Evolutionary conservation across 2,113 vertebrate genomes (phyloP).

Genomic region (Gallinago undulata): DNA sequence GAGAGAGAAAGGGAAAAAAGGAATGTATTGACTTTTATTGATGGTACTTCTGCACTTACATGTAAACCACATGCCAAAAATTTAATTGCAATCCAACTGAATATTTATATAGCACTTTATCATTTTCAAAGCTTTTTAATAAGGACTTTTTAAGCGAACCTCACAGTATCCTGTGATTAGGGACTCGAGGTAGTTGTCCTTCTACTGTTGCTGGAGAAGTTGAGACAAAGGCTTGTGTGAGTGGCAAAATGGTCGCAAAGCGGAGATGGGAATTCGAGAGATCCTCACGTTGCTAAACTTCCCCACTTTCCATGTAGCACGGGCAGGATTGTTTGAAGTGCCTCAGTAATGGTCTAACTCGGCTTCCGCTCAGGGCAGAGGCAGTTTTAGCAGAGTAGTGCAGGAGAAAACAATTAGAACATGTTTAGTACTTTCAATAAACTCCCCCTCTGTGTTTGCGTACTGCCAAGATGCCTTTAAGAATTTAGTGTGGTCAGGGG

Average conservation of each 20-base stretch:
- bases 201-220: neutral
- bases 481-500: conserved; percentile 50
- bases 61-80: neutral
- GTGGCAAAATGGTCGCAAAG: neutral
- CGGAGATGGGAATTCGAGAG: neutral
- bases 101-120: conserved; percentile 48
- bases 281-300: neutral
- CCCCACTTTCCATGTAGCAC: neutral
- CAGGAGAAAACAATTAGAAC: conserved; percentile 56
- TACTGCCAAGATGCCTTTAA: conserved; percentile 54
- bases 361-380: neutral
- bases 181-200: neutral
- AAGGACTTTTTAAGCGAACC: neutral
- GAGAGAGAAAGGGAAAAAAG: neutral
- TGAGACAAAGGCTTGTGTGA: neutral
- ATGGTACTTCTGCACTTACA: conserved; percentile 4
- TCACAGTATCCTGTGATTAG: neutral
- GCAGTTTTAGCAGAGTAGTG: neutral
- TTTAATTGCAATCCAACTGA: conserved; percentile 34
- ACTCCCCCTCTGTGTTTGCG: conserved; percentile 28
- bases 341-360: neutral
- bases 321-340: neutral
- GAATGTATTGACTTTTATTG: neutral
- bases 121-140: conserved; percentile 23
- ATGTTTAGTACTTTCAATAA: conserved; percentile 50